Base-by-base conservation (phyloP, 2,113 vertebrate genomes). In the Chaetura pelagica region DNA sequence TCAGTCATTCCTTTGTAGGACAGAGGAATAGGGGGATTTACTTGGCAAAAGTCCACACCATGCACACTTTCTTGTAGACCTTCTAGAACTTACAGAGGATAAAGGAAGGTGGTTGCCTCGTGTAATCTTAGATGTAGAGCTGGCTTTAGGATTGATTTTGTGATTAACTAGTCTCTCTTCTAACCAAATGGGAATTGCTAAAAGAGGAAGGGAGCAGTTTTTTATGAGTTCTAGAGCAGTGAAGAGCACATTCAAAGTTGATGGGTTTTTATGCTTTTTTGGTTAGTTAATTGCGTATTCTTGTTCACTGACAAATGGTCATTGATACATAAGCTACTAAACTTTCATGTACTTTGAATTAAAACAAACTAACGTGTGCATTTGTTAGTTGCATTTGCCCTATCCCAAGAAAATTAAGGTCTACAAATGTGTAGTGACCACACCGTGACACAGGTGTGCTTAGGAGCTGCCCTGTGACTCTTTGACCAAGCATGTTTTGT, bases 391-490 rank as follows among this genome's bases (percentile, higher is more conserved):
- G 63, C 57, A 0, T 48, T 80, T 76, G 35, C 21, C 21, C 48
- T 54, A 12, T 54, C 44, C 54, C 12, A 13, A 64, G 72, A 42
- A 81, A 49, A 59, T 62, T 2, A 64, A 89, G 38, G 67, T 38
- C 69, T 77, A 18, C 16, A 66, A 20, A 38, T 22, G 10, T 10
- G 15, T 5, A 54, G 35, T 38, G 40, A 62, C 52, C 16, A 2
- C 42, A 8, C 22, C 0, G 1, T n/a, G 32, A 38, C 63, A 48
- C 7, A 9, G 2, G 6, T 10, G 5, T 26, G 61, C 40, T n/a
- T 4, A 30, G 71, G 29, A 90, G 58, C 63, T 86, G 34, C 27
- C 2, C 32, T 49, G 57, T 72, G 42, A 46, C 32, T 27, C 61
- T 35, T 46, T n/a, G 34, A 26, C 22, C 32, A 58, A 40, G 17